Conservation (phyloP, 2,797 vertebrate genomes). For the Masticophis lateralis region DNA sequence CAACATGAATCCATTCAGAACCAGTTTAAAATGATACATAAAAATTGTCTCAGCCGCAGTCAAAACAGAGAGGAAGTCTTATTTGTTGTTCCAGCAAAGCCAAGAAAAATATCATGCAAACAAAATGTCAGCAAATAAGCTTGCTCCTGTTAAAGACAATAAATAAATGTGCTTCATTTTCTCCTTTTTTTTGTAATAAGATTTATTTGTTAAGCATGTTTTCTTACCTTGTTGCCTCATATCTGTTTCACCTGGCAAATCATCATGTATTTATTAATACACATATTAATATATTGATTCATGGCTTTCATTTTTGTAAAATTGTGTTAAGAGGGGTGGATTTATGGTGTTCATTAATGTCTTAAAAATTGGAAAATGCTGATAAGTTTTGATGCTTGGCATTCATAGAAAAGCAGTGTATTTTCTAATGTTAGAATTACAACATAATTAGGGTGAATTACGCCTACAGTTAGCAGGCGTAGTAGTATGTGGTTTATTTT, state of each 20-base stretch:
- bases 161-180: constrained; percentile 37
- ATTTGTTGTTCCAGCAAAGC: neutral
- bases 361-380: constrained; percentile 43
- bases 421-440: constrained; percentile 19
- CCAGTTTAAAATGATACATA: neutral
- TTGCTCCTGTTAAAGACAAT: constrained; percentile 32
- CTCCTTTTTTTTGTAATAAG: constrained; percentile 43
- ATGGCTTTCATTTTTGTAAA: constrained; percentile 27
- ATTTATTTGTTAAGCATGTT: constrained; percentile 43
- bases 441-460: neutral
- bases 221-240: neutral
- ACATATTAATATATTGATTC: constrained; percentile 1
- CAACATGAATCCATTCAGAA: neutral
- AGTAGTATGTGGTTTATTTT: neutral
- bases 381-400: constrained; percentile 34
- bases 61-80: neutral
- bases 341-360: constrained; percentile 46
- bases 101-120: constrained; percentile 33
- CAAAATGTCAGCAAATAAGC: constrained; percentile 27
- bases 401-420: constrained; percentile 23
- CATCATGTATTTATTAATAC: constrained; percentile 35
- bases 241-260: constrained; percentile 42
- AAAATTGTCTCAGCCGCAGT: neutral
- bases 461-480: neutral
- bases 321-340: constrained; percentile 13